Evolutionary conservation across 2,888 invertebrate species (phyloP).

Genomic region (Caenorhabditis afra): DNA sequence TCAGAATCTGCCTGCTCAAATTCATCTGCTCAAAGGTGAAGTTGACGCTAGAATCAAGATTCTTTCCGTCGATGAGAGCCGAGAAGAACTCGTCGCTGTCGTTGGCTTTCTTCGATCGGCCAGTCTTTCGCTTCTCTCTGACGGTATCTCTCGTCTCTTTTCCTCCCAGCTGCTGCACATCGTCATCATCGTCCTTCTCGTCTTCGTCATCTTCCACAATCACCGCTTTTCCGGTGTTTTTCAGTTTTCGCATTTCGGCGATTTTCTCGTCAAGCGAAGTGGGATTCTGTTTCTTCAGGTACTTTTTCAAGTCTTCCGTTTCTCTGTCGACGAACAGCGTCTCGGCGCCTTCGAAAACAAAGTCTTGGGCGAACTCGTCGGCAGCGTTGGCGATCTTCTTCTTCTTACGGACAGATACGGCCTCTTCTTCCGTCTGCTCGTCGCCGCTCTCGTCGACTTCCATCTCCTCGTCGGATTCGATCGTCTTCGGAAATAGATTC

Average conservation of each 20-base stretch:
- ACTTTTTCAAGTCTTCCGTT: slow-evolving; percentile 67
- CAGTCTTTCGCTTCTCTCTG: slow-evolving; percentile 66
- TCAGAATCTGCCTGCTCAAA: slow-evolving; percentile 91
- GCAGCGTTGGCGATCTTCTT: slow-evolving; percentile 71
- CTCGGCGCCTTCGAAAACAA: slow-evolving; percentile 63
- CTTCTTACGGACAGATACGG: slow-evolving; percentile 70
- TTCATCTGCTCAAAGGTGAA: slow-evolving; percentile 90
- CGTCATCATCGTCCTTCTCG: slow-evolving; percentile 61
- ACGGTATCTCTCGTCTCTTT: slow-evolving; percentile 68
- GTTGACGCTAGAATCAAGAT: slow-evolving; percentile 54
- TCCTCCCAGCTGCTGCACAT: slow-evolving; percentile 71
- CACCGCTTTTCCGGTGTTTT: slow-evolving; percentile 64
- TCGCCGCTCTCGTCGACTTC: slow-evolving; percentile 65
- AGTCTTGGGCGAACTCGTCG: slow-evolving; percentile 69
- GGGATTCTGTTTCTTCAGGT: slow-evolving; percentile 72
- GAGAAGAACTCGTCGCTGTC: slow-evolving; percentile 64
- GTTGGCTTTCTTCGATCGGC: slow-evolving; percentile 53
- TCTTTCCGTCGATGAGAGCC: slow-evolving; percentile 61
- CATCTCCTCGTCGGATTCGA: slow-evolving; percentile 72
- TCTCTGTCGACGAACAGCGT: slow-evolving; percentile 57
- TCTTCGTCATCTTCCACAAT: slow-evolving; percentile 60
- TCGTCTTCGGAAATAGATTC: slow-evolving; percentile 66
- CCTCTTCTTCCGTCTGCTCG: slow-evolving; percentile 65
- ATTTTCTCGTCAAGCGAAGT: slow-evolving; percentile 77
- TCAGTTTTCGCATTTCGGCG: slow-evolving; percentile 67